Percentiles rank a stretch among this genome's conserved stretches.
phyloP scores from a whole-genome alignment of 64 coral and sea anemone genomes.

The Exaiptasia diaphana region DNA sequence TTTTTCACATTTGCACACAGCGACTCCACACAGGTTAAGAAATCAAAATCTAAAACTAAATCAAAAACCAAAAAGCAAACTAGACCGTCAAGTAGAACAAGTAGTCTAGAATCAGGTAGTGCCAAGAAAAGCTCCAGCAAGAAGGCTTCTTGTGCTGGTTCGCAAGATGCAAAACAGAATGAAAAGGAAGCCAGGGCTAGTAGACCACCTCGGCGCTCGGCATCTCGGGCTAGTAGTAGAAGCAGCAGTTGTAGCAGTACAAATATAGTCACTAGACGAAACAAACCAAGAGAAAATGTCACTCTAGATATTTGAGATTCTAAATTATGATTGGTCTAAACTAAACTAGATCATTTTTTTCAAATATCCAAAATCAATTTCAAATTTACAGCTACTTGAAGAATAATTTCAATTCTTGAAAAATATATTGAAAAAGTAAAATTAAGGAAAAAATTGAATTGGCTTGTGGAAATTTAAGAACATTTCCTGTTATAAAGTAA shows the following conservation, averaged over 20 bases:
- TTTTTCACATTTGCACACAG: constrained; percentile 84
- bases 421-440: too few relatives aligned
- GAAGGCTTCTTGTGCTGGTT: constrained; percentile 52
- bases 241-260: constrained; percentile 82
- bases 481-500: too few relatives aligned
- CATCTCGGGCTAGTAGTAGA: constrained; percentile 71
- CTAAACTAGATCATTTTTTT: neutral
- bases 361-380: constrained; percentile 1
- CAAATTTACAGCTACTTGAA: too few relatives aligned
- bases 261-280: constrained; percentile 42
- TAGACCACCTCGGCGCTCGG: constrained; percentile 26
- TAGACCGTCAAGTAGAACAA: constrained; percentile 54
- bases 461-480: too few relatives aligned
- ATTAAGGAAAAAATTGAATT: too few relatives aligned
- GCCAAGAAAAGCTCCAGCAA: constrained; percentile 16
- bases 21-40: constrained; percentile 97
- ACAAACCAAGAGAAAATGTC: neutral
- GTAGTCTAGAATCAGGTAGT: neutral
- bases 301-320: too few relatives aligned
- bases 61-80: constrained; percentile 22
- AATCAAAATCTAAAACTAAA: constrained; percentile 84
- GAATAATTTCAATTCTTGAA: too few relatives aligned
- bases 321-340: too few relatives aligned
- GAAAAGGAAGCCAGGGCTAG: constrained; percentile 47
- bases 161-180: constrained; percentile 37